Evolutionary conservation across 1,140 invertebrate genomes (phyloP).

Genomic region (Latrodectus geometricus): DNA sequence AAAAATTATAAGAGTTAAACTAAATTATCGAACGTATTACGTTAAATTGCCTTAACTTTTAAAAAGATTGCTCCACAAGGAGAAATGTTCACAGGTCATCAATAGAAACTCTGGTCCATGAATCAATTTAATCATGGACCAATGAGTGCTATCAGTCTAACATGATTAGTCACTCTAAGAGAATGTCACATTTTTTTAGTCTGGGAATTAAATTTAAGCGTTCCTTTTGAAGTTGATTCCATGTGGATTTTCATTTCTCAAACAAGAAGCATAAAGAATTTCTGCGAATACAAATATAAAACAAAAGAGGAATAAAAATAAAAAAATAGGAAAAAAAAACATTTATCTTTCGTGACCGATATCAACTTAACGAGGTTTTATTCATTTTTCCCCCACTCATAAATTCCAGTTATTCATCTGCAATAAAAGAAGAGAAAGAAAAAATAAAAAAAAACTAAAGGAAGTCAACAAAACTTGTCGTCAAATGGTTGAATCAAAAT

Average conservation of each 20-base stretch:
- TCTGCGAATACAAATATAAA: neutral
- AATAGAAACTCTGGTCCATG: too few species aligned
- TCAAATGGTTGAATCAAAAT: slow-evolving; percentile 62
- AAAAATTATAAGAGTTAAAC: too few species aligned
- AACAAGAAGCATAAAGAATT: slow-evolving; percentile 19
- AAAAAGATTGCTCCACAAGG: too few species aligned
- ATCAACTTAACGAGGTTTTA: slow-evolving; percentile 47
- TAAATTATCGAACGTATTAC: too few species aligned
- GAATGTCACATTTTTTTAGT: slow-evolving; percentile 7
- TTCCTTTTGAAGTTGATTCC: neutral
- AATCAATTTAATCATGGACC: too few species aligned
- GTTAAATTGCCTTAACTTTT: too few species aligned
- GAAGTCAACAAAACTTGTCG: slow-evolving; percentile 48
- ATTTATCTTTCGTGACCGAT: slow-evolving; percentile 24
- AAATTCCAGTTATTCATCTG: slow-evolving; percentile 22
- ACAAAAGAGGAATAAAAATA: neutral
- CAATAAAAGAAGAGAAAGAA: slow-evolving; percentile 2
- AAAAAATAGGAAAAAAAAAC: neutral
- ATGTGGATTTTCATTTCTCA: neutral
- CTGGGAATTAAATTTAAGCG: slow-evolving; percentile 23
- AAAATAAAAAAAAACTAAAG: slow-evolving; percentile 2
- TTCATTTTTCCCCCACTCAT: slow-evolving; percentile 50
- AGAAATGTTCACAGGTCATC: too few species aligned
- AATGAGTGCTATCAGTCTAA: neutral
- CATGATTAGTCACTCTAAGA: neutral